Base-by-base conservation (phyloP, 92 coral and sea anemone genomes). In the Palythoa grandiflora region DNA sequence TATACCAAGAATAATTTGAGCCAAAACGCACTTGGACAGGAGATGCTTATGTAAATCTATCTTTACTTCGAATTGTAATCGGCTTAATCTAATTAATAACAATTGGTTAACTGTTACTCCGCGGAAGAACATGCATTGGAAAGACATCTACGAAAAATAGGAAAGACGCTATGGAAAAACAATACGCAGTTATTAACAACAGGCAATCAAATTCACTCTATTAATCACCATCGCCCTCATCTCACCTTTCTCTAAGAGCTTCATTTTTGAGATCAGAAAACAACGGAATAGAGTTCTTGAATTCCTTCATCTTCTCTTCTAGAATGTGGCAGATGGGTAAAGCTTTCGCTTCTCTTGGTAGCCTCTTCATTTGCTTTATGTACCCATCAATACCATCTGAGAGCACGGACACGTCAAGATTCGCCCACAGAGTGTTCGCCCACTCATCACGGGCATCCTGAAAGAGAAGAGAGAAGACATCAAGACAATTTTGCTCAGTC, bases 401-500 rank as follows among this genome's bases (percentile, higher is more conserved):
- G 36, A 97, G 81, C 15, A 97, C 96, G 17, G 94, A 95, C 80
- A 97, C 99, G 72, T 97, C 97, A 73, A 97, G 96, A 78, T 97
- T 97, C 7, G 99, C 99, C 99, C 99, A 97, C 73, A 97, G 79
- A 1, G 99, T 97, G 94, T 97, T 97, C 15, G 99, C 95, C 99
- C 99, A 97, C 73, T 97, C 99, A 79, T 97, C 98, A 59, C 98
- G 97, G 1, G 99, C 98, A 60, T 95, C 96, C 99, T 97, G 88
- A n/a, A 48, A 51, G 35, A 5, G 53, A 40, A 21, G 52, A 51
- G 35, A 5, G 53, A 40, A 21, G 52, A 71, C 28, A 44, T 19
- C 20, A 63, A 16, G 9, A 16, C 28, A 63, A 3, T n/a, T 44
- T n/a, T 17, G 70, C 35, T 63, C 1, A 63, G 37, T 17, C 70